These are phyloP conservation scores for Drosophila truncata DNA, from an alignment of 1,140 invertebrate genomes.

Conservation along the genomic window DNA sequence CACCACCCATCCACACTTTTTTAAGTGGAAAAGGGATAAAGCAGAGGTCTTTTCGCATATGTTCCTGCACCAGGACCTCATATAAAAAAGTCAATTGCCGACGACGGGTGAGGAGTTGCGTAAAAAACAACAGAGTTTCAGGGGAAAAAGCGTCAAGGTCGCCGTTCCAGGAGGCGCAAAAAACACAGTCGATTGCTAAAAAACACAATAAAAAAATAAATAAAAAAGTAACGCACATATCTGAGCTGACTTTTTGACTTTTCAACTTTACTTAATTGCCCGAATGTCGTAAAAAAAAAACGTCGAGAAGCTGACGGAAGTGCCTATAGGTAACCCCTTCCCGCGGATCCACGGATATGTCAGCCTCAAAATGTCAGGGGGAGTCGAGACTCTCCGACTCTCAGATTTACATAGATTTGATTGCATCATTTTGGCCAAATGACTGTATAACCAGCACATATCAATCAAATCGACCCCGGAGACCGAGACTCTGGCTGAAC, in stretches of 20 bases:
- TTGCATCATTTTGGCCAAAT: constrained; percentile 81
- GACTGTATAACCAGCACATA: constrained; percentile 82
- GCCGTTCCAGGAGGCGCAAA: constrained; percentile 10
- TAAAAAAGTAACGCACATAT: constrained; percentile 53
- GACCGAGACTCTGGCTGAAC: constrained; percentile 10
- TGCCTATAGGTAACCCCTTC: constrained; percentile 47
- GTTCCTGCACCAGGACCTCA: constrained; percentile 34
- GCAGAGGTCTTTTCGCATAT: constrained; percentile 46
- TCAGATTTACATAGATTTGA: constrained; percentile 77
- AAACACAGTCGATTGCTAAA: constrained; percentile 38
- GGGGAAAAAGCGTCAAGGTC: constrained; percentile 60
- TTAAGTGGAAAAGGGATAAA: constrained; percentile 75
- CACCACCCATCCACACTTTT: constrained; percentile 57
- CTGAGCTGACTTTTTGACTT: constrained; percentile 78
- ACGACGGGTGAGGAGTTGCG: constrained; percentile 48
- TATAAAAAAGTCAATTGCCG: constrained; percentile 75
- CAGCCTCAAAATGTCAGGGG: constrained; percentile 64
- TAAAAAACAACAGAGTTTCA: constrained; percentile 62
- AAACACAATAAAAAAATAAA: constrained; percentile 57
- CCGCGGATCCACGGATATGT: constrained; percentile 13
- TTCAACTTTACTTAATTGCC: constrained; percentile 75
- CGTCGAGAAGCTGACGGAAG: constrained; percentile 57
- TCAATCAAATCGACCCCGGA: constrained; percentile 69
- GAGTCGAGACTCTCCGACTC: constrained; percentile 4
- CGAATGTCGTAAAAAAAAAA: constrained; percentile 57